A percentile compares a stretch with the other conserved stretches of the same genome.
These are phyloP conservation scores for Achlya flavicornis DNA, from an alignment of 2,888 invertebrate genomes.

Conservation along the genomic window DNA sequence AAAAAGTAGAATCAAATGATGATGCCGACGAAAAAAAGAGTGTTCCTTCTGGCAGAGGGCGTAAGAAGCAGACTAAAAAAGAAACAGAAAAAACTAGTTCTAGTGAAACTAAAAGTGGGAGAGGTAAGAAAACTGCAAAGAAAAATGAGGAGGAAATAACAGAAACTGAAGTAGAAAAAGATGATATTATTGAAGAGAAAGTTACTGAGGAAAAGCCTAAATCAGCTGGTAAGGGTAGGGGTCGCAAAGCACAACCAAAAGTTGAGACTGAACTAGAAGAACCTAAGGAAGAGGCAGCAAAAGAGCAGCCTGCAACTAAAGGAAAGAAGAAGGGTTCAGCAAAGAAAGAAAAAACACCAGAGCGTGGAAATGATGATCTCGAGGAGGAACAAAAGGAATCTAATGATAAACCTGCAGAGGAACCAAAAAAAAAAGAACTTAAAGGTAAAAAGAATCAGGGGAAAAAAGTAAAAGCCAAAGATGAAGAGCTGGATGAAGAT, in stretches of 20 bases:
- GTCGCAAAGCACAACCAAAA: conserved; percentile 44
- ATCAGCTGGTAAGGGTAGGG: conserved; percentile 53
- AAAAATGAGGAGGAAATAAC: conserved; percentile 44
- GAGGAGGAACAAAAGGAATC: conserved; percentile 30
- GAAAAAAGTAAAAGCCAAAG: conserved; percentile 64
- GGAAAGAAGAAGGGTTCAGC: conserved; percentile 44
- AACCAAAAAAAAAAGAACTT: conserved; percentile 66
- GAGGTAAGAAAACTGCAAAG: conserved; percentile 53
- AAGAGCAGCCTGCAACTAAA: conserved; percentile 34
- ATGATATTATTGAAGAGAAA: conserved; percentile 60
- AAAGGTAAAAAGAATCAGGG: conserved; percentile 61
- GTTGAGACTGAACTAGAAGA: conserved; percentile 34
- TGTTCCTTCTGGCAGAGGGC: conserved; percentile 51
- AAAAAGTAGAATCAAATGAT: conserved; percentile 57
- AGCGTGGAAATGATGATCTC: conserved; percentile 47
- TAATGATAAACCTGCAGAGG: conserved; percentile 50
- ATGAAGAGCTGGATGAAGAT: conserved; percentile 51
- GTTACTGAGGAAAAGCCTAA: conserved; percentile 56
- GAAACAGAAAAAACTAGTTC: conserved; percentile 53
- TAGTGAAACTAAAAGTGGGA: conserved; percentile 38
- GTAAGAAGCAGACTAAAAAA: conserved; percentile 67
- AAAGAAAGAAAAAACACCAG: conserved; percentile 53
- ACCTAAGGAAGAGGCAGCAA: conserved; percentile 29
- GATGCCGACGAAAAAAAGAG: conserved; percentile 44
- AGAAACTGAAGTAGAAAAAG: conserved; percentile 43